Evolutionary conservation across 2,113 vertebrate species (phyloP), one percentile per base, ranked within the genome.

Genomic region (Turdus rufiventris): DNA sequence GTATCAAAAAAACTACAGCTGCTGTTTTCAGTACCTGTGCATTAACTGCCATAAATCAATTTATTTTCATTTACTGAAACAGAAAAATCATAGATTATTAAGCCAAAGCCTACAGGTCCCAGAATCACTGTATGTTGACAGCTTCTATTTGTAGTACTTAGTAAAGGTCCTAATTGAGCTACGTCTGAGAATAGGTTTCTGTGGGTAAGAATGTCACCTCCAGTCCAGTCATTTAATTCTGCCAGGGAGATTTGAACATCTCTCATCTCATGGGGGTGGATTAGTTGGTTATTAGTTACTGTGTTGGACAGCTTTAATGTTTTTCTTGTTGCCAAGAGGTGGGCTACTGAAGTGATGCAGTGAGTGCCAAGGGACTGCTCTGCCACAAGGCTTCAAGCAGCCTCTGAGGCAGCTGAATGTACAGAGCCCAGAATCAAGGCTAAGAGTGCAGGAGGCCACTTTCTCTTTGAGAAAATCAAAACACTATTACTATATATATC

Each of bases 11-110:
- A 91, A 67, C 67, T 89, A 62, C 54, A 88, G 89, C 53, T 82
- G 82, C 68, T 0, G 1, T 89, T 95, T 95, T 63, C 61, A 85
- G 60, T 96, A 85, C 70, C 68, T 96, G 89, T 76, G n/a, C 48
- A 73, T 94, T 85, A 97, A 79, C 83, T 94, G 63, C 50, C 91
- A 91, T 95, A 81, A 92, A 74, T 85, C 56, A 83, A 93, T 84
- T 93, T 89, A 58, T 88, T 84, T 96, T 95, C 78, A 94, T 74
- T 85, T 94, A 66, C 47, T 61, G 42, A 78, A 96, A 72, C 15
- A 85, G 87, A 21, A 95, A 67, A 95, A 61, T 62, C 11, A 19
- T 25, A 47, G 29, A 56, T 56, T 86, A 68, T 42, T 76, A 96
- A 68, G 53, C 57, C 85, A 89, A 91, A 88, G 57, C 23, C 45